phyloP scores from a whole-genome alignment of 2,888 invertebrate genomes.

The Drosophila anomalata region DNA sequence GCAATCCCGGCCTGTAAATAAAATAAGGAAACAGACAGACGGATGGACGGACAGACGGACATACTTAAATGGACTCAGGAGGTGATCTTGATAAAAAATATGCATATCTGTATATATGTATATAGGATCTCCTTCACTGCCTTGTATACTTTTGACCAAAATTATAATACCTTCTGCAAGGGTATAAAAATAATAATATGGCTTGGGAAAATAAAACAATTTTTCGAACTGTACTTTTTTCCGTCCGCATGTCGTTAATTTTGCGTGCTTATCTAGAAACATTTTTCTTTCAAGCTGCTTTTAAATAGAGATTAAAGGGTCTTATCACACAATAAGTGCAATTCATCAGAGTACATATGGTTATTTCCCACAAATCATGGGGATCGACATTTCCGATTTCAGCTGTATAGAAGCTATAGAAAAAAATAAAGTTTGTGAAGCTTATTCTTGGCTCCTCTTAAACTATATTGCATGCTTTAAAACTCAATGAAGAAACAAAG shows the following conservation, averaged over 20 bases:
- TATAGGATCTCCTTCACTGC: too few species aligned
- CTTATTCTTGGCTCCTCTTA: not conserved
- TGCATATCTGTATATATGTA: too few species aligned
- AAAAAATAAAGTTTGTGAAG: not conserved
- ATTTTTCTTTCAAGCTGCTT: constrained; percentile 69
- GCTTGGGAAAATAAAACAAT: constrained; percentile 15
- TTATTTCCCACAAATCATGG: constrained; percentile 11
- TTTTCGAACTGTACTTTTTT: constrained; percentile 77
- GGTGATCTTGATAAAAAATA: too few species aligned
- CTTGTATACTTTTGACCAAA: too few species aligned
- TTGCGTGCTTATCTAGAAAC: constrained; percentile 67
- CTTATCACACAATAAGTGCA: constrained; percentile 73
- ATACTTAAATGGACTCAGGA: too few species aligned
- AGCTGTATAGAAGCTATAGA: too few species aligned
- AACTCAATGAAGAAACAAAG: too few species aligned
- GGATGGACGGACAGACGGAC: too few species aligned
- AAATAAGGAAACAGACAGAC: too few species aligned
- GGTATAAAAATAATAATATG: not conserved
- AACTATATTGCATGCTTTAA: too few species aligned
- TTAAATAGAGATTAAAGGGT: constrained; percentile 72
- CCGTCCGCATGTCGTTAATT: constrained; percentile 57
- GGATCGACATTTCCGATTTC: not conserved
- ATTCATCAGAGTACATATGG: constrained; percentile 41
- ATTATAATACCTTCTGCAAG: too few species aligned
- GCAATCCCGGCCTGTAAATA: too few species aligned